Percentiles rank a stretch among this genome's conserved stretches.
These are phyloP conservation scores for Drosophila nannoptera DNA, from an alignment of 1,140 invertebrate species.

Conservation along the genomic window DNA sequence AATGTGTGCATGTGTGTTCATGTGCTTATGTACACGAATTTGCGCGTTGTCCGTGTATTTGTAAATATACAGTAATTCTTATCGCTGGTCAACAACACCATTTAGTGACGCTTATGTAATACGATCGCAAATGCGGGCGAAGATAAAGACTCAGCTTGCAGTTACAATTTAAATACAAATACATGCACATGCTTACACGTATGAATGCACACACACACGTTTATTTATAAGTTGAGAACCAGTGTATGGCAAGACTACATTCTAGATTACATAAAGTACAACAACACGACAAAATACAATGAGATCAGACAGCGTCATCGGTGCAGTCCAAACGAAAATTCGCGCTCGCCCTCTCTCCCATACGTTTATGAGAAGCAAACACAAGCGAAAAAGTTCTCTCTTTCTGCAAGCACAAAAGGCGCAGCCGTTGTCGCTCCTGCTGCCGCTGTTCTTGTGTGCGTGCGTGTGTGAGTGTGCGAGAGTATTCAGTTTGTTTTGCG, in stretches of 20 bases:
- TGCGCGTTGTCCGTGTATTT: background rate
- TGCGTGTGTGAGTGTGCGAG: conserved; percentile 20
- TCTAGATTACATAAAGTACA: conserved; percentile 68
- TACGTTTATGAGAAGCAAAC: conserved; percentile 3
- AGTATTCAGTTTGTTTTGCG: conserved; percentile 35
- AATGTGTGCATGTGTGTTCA: background rate
- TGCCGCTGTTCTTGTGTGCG: conserved; percentile 5
- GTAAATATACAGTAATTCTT: conserved; percentile 47
- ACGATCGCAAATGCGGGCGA: conserved; percentile 58
- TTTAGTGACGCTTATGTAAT: conserved; percentile 61
- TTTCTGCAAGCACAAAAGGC: conserved; percentile 43
- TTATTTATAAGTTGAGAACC: background rate
- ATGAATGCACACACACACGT: background rate
- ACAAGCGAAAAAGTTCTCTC: conserved; percentile 31
- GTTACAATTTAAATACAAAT: conserved; percentile 38
- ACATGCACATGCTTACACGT: background rate
- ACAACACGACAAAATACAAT: conserved; percentile 27
- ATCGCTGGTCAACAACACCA: conserved; percentile 38
- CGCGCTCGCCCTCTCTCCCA: conserved; percentile 29
- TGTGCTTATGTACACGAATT: conserved; percentile 20
- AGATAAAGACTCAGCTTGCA: conserved; percentile 16
- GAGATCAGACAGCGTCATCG: conserved; percentile 56
- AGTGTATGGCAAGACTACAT: conserved; percentile 48
- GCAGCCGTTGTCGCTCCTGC: conserved; percentile 31
- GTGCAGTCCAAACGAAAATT: conserved; percentile 48